Conservation (phyloP, 2,113 vertebrate species). For the Hippocampus comes region DNA sequence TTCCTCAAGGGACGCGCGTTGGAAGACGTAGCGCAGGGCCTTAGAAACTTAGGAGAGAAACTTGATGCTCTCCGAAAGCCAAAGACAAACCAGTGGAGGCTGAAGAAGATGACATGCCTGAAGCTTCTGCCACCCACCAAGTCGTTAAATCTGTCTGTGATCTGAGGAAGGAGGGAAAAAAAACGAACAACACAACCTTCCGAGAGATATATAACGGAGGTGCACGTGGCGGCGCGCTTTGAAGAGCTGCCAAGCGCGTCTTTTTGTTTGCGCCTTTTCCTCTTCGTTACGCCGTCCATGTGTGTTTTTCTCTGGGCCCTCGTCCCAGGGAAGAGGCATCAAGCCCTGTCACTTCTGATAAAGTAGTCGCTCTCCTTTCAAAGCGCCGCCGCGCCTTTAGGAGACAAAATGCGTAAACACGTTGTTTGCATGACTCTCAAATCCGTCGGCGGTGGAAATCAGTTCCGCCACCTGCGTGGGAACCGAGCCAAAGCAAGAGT, state of each 20-base stretch:
- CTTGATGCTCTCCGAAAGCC: conserved; percentile 30
- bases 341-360: conserved; percentile 33
- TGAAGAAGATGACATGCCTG: conserved; percentile 45
- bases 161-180: conserved; percentile 49
- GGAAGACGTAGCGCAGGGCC: conserved; percentile 18
- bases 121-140: conserved; percentile 48
- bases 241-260: conserved; percentile 53
- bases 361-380: conserved; percentile 2
- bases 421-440: background rate
- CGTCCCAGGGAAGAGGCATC: conserved; percentile 31
- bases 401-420: conserved; percentile 3
- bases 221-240: conserved; percentile 35
- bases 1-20: conserved; percentile 14
- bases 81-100: conserved; percentile 29
- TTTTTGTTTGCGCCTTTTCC: conserved; percentile 40
- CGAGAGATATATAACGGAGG: conserved; percentile 50
- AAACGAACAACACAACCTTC: conserved; percentile 48
- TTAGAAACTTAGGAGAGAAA: conserved; percentile 25
- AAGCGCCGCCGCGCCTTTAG: background rate
- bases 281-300: conserved; percentile 30
- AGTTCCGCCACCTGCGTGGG: background rate
- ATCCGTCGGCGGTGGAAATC: background rate
- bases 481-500: background rate
- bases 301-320: conserved; percentile 34
- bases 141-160: conserved; percentile 57